Base-by-base conservation (phyloP, 2,888 invertebrate species). In the Epistrophe eligans region DNA sequence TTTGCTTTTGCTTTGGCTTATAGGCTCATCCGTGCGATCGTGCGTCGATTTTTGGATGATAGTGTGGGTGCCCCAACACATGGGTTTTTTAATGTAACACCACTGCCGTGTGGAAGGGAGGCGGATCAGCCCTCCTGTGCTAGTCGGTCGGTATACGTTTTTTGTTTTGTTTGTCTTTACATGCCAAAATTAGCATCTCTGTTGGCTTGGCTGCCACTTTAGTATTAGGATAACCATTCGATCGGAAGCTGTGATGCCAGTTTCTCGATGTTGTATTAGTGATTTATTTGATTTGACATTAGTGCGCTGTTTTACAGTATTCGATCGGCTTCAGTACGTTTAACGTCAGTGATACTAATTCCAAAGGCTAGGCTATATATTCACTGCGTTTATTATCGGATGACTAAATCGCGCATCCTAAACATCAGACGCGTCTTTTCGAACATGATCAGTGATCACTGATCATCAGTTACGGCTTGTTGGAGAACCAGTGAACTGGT, bases 401-500 rank as follows among this genome's bases (percentile, higher is more conserved):
- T 72, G 79, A 77, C 50, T 77, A 70, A 40, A 71, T 76, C 66
- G 28, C 40, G 64, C 82, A 82, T 82, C 79, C 32, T 62, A 79
- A 82, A 55, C 52, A n/a, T n/a, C n/a, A 76, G 87, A 72, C 79
- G 83, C 76, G 74, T 79, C 73, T 76, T 40, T 40, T 24, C 9
- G 55, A 70, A 40, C 9, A 28, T 55, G 40, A 70, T 70, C 48
- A 24, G 11, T 15, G 19, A 55, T 55, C 77, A 77, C 55, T 67
- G 66, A 58, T 73, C 74, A 82, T 87, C 83, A 79, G 87, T 83
- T 87, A 87, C 87, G 87, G 79, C 76, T 87, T 79, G 71, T 79
- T 79, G 76, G 76, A 87, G 60, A 87, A 28, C 71, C 79, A 83
- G 66, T 87, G 79, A 87, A 76, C 82, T 87, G 77, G 67, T 77